Percentiles rank a stretch among this genome's conserved stretches.
These are phyloP conservation scores for Orchesella cincta DNA, from an alignment of 1,140 invertebrate genomes.

Conservation along the genomic window DNA sequence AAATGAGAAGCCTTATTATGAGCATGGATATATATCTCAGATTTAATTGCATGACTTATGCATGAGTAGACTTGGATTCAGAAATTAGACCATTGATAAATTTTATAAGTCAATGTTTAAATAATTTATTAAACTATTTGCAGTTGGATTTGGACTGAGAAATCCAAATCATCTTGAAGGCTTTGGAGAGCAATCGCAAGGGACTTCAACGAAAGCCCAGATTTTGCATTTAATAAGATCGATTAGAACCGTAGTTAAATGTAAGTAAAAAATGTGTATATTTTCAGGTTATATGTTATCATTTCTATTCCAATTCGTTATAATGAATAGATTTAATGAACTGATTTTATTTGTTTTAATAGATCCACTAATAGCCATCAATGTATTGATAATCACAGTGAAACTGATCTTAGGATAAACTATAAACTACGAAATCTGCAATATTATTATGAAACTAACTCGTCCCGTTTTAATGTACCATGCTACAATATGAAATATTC, in stretches of 20 bases:
- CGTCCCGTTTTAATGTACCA: too few relatives aligned
- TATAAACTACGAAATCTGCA: background rate
- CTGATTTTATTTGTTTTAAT: constrained; percentile 6
- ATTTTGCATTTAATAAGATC: constrained; percentile 82
- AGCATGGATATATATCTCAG: background rate
- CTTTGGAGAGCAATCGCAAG: constrained; percentile 76
- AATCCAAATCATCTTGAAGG: constrained; percentile 65
- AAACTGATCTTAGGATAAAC: constrained; percentile 15
- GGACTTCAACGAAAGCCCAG: constrained; percentile 69
- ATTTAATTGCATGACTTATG: constrained; percentile 9
- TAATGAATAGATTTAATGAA: background rate
- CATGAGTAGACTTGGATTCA: constrained; percentile 42
- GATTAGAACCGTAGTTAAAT: constrained; percentile 86
- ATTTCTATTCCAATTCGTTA: background rate
- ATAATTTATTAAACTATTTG: constrained; percentile 40
- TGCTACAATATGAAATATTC: too few relatives aligned
- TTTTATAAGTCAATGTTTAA: too few relatives aligned
- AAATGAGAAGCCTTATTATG: too few relatives aligned
- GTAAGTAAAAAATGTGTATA: constrained; percentile 63
- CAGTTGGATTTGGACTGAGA: constrained; percentile 60
- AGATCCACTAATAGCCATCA: constrained; percentile 20
- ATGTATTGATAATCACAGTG: background rate
- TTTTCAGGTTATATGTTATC: background rate
- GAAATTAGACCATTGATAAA: too few relatives aligned
- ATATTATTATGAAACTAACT: too few relatives aligned